phyloP scores from a whole-genome alignment of 1,140 invertebrate species.

The Calephelis virginiensis region DNA sequence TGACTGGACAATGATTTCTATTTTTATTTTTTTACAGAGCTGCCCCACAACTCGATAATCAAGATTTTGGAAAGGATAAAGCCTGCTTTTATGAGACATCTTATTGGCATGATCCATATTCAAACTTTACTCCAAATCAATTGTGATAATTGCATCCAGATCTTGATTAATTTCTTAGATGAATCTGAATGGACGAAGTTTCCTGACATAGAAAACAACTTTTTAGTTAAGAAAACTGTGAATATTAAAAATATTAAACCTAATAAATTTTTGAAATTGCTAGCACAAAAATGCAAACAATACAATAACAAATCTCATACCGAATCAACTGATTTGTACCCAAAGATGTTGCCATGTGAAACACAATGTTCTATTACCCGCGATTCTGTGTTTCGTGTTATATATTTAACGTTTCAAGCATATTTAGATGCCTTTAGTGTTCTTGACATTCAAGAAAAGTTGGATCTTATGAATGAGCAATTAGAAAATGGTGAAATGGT shows the following conservation, averaged over 20 bases:
- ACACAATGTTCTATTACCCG: slow-evolving; percentile 23
- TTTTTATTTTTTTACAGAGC: slow-evolving; percentile 41
- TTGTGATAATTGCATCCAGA: slow-evolving; percentile 42
- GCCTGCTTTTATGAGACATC: slow-evolving; percentile 50
- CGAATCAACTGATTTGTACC: slow-evolving; percentile 21
- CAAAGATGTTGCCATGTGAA: slow-evolving; percentile 21
- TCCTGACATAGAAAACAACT: slow-evolving; percentile 25
- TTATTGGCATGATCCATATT: slow-evolving; percentile 41
- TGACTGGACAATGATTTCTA: neutral
- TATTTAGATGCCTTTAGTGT: slow-evolving; percentile 56
- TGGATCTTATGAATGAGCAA: slow-evolving; percentile 43
- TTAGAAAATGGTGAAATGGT: slow-evolving; percentile 23
- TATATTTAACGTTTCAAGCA: slow-evolving; percentile 50
- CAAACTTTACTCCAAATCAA: slow-evolving; percentile 35
- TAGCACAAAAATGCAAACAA: slow-evolving; percentile 36
- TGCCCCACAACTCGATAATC: slow-evolving; percentile 44
- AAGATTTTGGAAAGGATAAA: slow-evolving; percentile 53
- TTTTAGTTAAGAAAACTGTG: slow-evolving; percentile 29
- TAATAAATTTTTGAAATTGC: slow-evolving; percentile 36
- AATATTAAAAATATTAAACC: slow-evolving; percentile 25
- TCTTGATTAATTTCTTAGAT: slow-evolving; percentile 47
- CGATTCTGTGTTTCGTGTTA: slow-evolving; percentile 35
- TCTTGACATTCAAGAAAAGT: slow-evolving; percentile 43
- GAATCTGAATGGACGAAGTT: slow-evolving; percentile 40
- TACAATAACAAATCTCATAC: slow-evolving; percentile 1